Conservation (phyloP, 1,140 invertebrate species). For the Colletes latitarsis region DNA sequence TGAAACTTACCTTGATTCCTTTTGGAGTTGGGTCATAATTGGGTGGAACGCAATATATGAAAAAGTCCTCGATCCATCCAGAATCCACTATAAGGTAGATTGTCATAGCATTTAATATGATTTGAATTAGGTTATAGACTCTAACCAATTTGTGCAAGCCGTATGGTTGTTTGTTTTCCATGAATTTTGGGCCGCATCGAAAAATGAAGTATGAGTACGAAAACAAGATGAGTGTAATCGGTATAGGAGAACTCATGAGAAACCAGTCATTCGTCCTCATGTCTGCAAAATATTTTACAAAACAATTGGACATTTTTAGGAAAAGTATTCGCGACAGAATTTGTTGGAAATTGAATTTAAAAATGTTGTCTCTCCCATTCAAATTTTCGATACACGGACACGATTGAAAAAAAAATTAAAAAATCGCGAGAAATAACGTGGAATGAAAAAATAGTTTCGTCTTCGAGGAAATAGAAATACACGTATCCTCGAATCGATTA, state of each 20-base stretch:
- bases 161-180: slow-evolving; percentile 83
- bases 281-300: slow-evolving; percentile 67
- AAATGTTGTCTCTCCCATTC: too few species aligned
- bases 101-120: slow-evolving; percentile 79
- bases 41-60: neutral
- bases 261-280: slow-evolving; percentile 81
- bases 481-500: too few species aligned
- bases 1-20: too few species aligned
- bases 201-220: slow-evolving; percentile 80
- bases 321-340: too few species aligned
- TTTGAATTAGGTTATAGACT: slow-evolving; percentile 84
- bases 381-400: too few species aligned
- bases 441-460: too few species aligned
- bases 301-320: neutral
- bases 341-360: too few species aligned
- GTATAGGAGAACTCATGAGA: slow-evolving; percentile 81
- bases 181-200: slow-evolving; percentile 81
- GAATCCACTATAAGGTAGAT: slow-evolving; percentile 65
- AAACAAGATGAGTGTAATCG: slow-evolving; percentile 77
- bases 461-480: too few species aligned
- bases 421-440: too few species aligned
- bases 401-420: too few species aligned
- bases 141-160: slow-evolving; percentile 82
- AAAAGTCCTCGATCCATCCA: slow-evolving; percentile 14
- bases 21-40: neutral